Evolutionary conservation across 1,140 invertebrate species (phyloP), one percentile per base, ranked within the genome.

Genomic region (Ridgeia piscesae): DNA sequence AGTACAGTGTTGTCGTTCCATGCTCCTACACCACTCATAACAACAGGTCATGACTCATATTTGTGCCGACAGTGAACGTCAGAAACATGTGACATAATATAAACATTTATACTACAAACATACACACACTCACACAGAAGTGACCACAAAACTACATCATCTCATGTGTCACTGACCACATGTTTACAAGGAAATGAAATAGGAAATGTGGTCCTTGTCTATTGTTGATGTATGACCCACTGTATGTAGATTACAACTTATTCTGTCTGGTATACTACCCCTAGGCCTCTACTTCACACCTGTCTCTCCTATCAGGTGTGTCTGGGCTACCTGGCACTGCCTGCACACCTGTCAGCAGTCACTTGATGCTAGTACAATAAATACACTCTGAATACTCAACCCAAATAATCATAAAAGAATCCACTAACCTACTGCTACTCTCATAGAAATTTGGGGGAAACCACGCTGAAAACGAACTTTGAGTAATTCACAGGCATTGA

Each of bases 161-260:
- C 58, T 31, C 58, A 77, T 6, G 58, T 77, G 11, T 77, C 17
- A 77, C 58, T 27, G 58, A 31, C 58, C 42, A 31, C 17, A 77
- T 77, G 27, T 77, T 77, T 77, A 77, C 58, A 77, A 31, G 58
- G 58, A 17, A 77, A 77, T 4, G 42, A 42, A 42, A 42, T 42
- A 42, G 42, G 42, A 42, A 42, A 42, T 11, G 42, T n/a, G 58
- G 11, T 77, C 58, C 27, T 1, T 6, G 42, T 42, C 42, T 42
- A 77, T 14, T 77, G 58, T 21, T 8, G 58, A 77, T 77, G 14
- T 77, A n/a, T n/a, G n/a, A n/a, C n/a, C n/a, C n/a, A n/a, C n/a
- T n/a, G n/a, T n/a, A 77, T 77, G 58, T 77, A 77, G 58, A 77
- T 77, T 77, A 77, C 58, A 77, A 77, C 58, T n/a, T n/a, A 77